Evolutionary conservation across 2,113 vertebrate genomes (phyloP).

Genomic region (Neogale vison): DNA sequence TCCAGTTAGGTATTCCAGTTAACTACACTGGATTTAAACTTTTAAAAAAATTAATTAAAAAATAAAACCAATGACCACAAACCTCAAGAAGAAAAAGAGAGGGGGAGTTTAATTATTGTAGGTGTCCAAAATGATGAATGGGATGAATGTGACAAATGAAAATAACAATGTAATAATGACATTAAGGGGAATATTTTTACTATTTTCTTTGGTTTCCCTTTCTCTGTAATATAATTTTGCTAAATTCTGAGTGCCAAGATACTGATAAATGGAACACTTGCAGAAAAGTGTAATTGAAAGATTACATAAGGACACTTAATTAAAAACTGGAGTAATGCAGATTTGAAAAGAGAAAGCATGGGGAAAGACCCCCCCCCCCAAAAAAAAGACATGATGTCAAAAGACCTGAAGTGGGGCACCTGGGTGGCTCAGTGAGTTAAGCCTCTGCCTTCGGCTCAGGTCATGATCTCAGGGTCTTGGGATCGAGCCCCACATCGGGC

Average conservation of each 20-base stretch:
- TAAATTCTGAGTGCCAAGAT: neutral
- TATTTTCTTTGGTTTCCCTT: conserved; percentile 8
- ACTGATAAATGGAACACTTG: neutral
- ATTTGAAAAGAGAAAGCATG: neutral
- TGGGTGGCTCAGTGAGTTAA: too few relatives aligned
- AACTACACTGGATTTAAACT: neutral
- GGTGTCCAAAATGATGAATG: neutral
- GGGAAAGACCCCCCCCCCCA: neutral
- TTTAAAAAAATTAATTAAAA: neutral
- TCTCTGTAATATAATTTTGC: neutral
- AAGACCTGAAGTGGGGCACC: neutral
- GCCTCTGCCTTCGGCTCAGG: too few relatives aligned
- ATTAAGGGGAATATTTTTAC: neutral
- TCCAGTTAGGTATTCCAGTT: neutral
- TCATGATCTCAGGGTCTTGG: too few relatives aligned
- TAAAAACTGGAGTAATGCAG: neutral
- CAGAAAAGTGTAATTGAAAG: neutral
- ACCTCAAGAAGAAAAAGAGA: neutral
- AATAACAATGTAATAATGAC: neutral
- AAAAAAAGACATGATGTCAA: neutral
- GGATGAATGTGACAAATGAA: neutral
- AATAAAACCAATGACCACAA: neutral
- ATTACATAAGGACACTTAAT: neutral
- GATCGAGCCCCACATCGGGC: too few relatives aligned
- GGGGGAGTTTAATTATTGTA: neutral